Evolutionary conservation across 2,888 invertebrate species (phyloP).

Genomic region (Drosophila algonquin): DNA sequence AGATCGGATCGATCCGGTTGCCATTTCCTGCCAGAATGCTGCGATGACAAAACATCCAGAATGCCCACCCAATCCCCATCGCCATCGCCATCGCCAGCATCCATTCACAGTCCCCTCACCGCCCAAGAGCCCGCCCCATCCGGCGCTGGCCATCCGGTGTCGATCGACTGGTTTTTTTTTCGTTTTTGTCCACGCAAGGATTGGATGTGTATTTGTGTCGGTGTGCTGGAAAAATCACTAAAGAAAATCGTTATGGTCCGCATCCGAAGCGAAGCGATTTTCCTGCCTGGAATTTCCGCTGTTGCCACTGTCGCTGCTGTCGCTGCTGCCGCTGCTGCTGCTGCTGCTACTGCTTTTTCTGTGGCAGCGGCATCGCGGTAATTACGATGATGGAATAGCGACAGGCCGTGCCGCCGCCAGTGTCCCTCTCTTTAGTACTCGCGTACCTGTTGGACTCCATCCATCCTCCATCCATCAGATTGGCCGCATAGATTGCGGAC

Average conservation of each 20-base stretch:
- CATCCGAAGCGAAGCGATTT: slow-evolving; percentile 53
- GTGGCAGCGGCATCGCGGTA: slow-evolving; percentile 53
- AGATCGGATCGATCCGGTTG: slow-evolving; percentile 76
- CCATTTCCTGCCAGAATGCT: slow-evolving; percentile 77
- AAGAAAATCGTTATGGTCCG: slow-evolving; percentile 73
- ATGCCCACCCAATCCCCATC: slow-evolving; percentile 39
- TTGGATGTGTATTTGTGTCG: slow-evolving; percentile 39
- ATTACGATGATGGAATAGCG: slow-evolving; percentile 71
- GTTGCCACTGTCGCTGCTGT: slow-evolving; percentile 13
- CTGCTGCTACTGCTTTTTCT: too few species aligned
- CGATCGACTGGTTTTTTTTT: slow-evolving; percentile 60
- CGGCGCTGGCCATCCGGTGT: slow-evolving; percentile 69
- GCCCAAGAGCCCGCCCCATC: slow-evolving; percentile 67
- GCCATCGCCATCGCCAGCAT: slow-evolving; percentile 9
- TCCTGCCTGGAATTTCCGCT: slow-evolving; percentile 79
- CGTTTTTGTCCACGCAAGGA: slow-evolving; percentile 49
- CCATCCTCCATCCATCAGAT: slow-evolving; percentile 42
- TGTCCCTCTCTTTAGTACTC: slow-evolving; percentile 16
- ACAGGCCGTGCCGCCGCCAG: slow-evolving; percentile 46
- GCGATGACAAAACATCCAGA: slow-evolving; percentile 64
- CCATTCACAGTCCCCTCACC: neutral
- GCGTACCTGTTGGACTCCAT: slow-evolving; percentile 47
- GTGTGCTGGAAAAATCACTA: slow-evolving; percentile 52
- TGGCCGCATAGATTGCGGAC: slow-evolving; percentile 51
- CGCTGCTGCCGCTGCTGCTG: too few species aligned